Base-by-base conservation (phyloP, 2,113 vertebrate species). In the Brachypodius melanocephalos region DNA sequence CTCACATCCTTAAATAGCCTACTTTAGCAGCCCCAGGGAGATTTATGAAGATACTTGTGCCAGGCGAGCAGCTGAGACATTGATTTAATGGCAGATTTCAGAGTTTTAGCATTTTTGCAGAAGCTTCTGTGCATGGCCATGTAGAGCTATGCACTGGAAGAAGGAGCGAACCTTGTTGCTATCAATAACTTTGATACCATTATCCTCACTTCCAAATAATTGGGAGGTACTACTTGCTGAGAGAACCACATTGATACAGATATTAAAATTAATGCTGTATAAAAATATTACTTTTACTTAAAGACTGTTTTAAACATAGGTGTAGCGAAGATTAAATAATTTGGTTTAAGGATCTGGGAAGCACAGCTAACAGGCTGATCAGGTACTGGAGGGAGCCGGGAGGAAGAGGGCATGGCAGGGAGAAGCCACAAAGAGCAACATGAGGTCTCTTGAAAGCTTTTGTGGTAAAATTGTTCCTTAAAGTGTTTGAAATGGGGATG, bases 161-260 rank as follows among this genome's bases (percentile, higher is more conserved):
- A 61, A 26, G n/a, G 65, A 52, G 34, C n/a, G 58, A 77, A 34
- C 13, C 13, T 32, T 5, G 0, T 72, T 68, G 10, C 12, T 69
- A 1, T 63, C 1, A 1, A 7, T 65, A 40, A 32, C 14, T 62
- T 21, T 24, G 18, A 20, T 51, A 9, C 14, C 2, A 0, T 36
- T 84, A 25, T 46, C 18, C 8, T 77, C 15, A n/a, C 14, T 57
- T 63, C 18, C 13, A 63, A 46, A 22, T 62, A 17, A 17, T 29
- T 43, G 45, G n/a, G 36, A 49, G 9, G 5, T 69, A 3, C 45
- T 62, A 21, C 42, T 92, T 51, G 51, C 72, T 58, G 34, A 45
- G 49, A 26, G 6, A 36, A 34, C 21, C 43, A 19, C 22, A 22
- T 4, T 51, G 52, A 20, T 69, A 43, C 1, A 75, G 14, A 24